Percentiles rank a stretch among this genome's conserved stretches.
These are phyloP conservation scores for Thera britannica DNA, from an alignment of 2,888 invertebrate species.

Conservation along the genomic window DNA sequence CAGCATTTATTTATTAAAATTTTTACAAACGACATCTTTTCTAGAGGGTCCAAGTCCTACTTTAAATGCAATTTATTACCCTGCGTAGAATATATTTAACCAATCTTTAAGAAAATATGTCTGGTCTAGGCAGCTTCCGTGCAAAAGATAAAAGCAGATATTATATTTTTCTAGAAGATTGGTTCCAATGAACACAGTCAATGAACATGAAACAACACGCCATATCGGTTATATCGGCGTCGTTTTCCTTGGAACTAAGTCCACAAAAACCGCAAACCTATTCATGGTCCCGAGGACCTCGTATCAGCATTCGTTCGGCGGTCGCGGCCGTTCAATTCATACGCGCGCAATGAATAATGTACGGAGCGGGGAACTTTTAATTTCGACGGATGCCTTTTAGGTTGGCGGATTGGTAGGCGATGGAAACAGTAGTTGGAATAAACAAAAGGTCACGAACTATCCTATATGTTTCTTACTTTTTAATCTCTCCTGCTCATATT, in stretches of 20 bases:
- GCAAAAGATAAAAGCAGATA: too few relatives aligned
- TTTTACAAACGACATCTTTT: conserved; percentile 7
- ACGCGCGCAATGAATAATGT: conserved; percentile 39
- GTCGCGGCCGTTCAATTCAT: conserved; percentile 27
- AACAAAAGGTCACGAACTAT: not conserved
- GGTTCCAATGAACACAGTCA: not conserved
- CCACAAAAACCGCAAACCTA: conserved; percentile 11
- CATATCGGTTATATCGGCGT: not conserved
- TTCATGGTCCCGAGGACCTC: conserved; percentile 17
- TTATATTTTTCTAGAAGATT: not conserved
- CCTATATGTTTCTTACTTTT: too few relatives aligned
- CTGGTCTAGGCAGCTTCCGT: too few relatives aligned
- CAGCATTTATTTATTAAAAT: conserved; percentile 11
- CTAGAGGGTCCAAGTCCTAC: not conserved
- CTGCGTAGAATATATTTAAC: too few relatives aligned
- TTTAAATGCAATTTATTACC: not conserved
- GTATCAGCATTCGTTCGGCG: conserved; percentile 21
- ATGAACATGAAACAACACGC: not conserved
- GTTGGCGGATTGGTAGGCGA: not conserved
- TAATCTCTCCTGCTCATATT: too few relatives aligned
- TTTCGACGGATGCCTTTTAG: conserved; percentile 23
- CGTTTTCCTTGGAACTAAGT: not conserved
- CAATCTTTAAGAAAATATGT: too few relatives aligned
- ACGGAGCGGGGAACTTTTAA: conserved; percentile 30
- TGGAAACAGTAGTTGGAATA: not conserved